Evolutionary conservation across 2,888 invertebrate genomes (phyloP).

Genomic region (Trachelus troglodyta): DNA sequence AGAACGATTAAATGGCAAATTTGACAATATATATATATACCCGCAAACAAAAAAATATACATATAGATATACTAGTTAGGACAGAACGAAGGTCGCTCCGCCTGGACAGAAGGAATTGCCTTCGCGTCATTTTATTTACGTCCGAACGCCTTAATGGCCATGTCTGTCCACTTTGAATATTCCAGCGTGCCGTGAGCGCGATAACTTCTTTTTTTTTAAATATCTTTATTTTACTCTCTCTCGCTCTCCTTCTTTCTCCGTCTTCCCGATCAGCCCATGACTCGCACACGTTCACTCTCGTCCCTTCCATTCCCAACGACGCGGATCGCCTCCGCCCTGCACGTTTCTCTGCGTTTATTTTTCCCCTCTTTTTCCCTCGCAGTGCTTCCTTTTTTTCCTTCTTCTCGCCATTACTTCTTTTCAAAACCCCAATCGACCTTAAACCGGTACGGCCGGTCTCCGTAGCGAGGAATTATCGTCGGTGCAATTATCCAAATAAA

Average conservation of each 20-base stretch:
- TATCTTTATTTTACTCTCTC: neutral
- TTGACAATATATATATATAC: too few relatives aligned
- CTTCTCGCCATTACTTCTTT: too few relatives aligned
- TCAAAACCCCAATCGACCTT: neutral
- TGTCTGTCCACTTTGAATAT: neutral
- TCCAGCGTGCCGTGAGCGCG: neutral
- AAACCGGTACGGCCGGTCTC: conserved; percentile 18
- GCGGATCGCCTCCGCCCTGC: too few relatives aligned
- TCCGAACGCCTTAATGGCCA: neutral
- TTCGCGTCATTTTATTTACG: neutral
- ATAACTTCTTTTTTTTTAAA: neutral
- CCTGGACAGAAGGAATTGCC: neutral
- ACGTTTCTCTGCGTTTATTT: too few relatives aligned
- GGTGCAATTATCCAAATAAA: conserved; percentile 12
- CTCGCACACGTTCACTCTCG: too few relatives aligned
- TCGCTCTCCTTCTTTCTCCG: neutral
- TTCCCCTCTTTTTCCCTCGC: too few relatives aligned
- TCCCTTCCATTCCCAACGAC: too few relatives aligned
- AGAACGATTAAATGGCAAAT: too few relatives aligned
- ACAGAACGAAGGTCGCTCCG: neutral
- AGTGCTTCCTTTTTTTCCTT: too few relatives aligned
- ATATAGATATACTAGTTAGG: too few relatives aligned
- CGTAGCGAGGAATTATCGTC: conserved; percentile 9
- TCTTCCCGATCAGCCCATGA: neutral
- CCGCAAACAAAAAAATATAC: too few relatives aligned